Base-by-base conservation (phyloP, 92 coral and sea anemone species). In the Anthopleura xanthogrammica region DNA sequence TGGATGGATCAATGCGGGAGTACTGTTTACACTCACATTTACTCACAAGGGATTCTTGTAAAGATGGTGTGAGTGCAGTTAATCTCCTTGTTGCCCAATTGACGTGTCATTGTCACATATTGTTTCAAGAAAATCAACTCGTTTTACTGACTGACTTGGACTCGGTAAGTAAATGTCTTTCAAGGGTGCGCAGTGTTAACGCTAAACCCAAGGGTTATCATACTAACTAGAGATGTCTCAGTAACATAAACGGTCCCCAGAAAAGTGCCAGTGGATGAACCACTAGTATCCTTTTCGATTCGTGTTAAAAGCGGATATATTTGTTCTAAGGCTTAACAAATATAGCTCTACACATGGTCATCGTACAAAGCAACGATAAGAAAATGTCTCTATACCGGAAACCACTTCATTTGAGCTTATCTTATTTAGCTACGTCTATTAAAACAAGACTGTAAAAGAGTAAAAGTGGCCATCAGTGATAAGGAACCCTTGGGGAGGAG, bases 361-460 rank as follows among this genome's bases (percentile, higher is more conserved):
- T 78, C 65, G 83, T 68, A 85, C 70, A 20, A 13, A 9, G 68
- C 79, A 20, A 42, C 54, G 81, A 85, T 85, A 78, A 85, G 71
- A 65, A 42, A n/a, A 60, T 79, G 88, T 85, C 88, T 75, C 57
- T 16, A 65, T 50, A 24, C 88, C 88, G 88, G 88, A 85, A 85
- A 79, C 83, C 79, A 85, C 78, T 79, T 79, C 83, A 79, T 78
- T 68, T 52, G 19, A 52, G 23, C 83, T 78, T 85, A 85, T 85
- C 88, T 66, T 78, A 77, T 81, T 70, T 24, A 81, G 43, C 66
- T 81, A 7, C 39, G 77, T 81, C 77, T 70, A 81, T 80, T 80
- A 66, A 80, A 80, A 80, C 83, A 62, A 80, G 76, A 65, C 76
- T 65, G 83, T 40, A 50, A 64, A 70, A 39, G 17, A 19, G 70